A percentile compares a stretch with the other conserved stretches of the same genome.
Conservation (phyloP, 1,140 invertebrate genomes). For the Brachionus rotundiformis region DNA sequence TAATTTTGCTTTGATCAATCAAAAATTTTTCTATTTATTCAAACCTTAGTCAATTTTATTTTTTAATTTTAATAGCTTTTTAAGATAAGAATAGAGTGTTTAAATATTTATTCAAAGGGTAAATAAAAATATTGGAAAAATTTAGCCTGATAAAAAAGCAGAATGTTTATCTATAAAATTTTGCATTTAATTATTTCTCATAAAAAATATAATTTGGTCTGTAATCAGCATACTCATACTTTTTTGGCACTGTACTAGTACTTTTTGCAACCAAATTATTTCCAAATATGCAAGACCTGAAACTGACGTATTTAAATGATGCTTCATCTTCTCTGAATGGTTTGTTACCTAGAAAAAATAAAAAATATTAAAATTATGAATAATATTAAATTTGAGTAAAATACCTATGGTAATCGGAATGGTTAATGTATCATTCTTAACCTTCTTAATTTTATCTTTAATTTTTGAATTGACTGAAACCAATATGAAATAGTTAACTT, state of each 20-base stretch:
- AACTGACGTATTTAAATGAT: neutral
- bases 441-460: constrained; percentile 31
- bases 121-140: no score
- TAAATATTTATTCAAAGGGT: no score
- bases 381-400: neutral
- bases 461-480: constrained; percentile 20
- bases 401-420: constrained; percentile 41
- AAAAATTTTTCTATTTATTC: no score
- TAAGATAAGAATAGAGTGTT: no score
- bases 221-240: constrained; percentile 32
- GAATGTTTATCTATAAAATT: neutral
- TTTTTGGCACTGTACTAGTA: neutral
- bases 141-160: constrained; percentile 23
- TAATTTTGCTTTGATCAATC: no score
- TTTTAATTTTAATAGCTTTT: no score
- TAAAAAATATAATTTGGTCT: constrained; percentile 25
- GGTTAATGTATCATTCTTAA: neutral
- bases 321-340: constrained; percentile 33
- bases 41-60: no score
- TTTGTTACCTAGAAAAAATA: neutral
- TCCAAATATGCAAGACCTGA: constrained; percentile 22
- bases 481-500: constrained; percentile 39
- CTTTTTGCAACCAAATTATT: constrained; percentile 9
- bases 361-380: neutral
- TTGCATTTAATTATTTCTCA: neutral